Evolutionary conservation across 2,888 invertebrate genomes (phyloP).

Genomic region (Cheilosia urbana): DNA sequence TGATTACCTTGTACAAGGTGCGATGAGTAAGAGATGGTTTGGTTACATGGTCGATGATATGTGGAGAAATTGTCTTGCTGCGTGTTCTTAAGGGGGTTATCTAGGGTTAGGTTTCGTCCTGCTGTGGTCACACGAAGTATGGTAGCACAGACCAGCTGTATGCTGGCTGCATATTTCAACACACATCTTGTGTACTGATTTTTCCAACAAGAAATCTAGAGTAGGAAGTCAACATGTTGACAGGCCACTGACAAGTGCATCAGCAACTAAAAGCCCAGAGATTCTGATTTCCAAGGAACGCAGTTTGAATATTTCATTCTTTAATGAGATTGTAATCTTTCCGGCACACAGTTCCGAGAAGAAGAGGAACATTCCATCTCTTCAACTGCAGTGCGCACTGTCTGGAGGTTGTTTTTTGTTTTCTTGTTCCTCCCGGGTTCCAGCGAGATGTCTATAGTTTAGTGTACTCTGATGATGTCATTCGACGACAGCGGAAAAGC

Average conservation of each 20-base stretch:
- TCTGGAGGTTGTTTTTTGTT: conserved; percentile 10
- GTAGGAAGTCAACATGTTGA: conserved; percentile 73
- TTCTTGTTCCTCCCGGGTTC: conserved; percentile 47
- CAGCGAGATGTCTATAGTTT: conserved; percentile 1
- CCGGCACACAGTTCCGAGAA: conserved; percentile 24
- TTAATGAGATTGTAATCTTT: conserved; percentile 72
- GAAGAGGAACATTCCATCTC: conserved; percentile 28
- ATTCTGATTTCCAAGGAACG: conserved; percentile 29
- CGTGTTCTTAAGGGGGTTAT: conserved; percentile 35
- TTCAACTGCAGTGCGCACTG: conserved; percentile 14
- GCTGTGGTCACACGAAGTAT: conserved; percentile 8
- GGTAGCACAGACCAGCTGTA: not conserved
- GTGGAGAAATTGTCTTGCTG: conserved; percentile 24
- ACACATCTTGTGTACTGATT: conserved; percentile 4
- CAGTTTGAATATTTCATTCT: conserved; percentile 59
- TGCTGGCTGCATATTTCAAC: too few species aligned
- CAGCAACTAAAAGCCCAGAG: conserved; percentile 44
- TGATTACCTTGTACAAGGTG: conserved; percentile 61
- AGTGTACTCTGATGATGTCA: conserved; percentile 64
- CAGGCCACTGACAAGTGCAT: conserved; percentile 73
- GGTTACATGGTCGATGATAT: conserved; percentile 31
- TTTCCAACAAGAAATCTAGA: conserved; percentile 57
- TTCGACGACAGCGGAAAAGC: conserved; percentile 10
- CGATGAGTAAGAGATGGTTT: conserved; percentile 61
- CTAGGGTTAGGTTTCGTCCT: conserved; percentile 55